Base-by-base conservation (phyloP, 30 jellyfish, hydroid and myxozoan genomes). In the Mastigias papua region DNA sequence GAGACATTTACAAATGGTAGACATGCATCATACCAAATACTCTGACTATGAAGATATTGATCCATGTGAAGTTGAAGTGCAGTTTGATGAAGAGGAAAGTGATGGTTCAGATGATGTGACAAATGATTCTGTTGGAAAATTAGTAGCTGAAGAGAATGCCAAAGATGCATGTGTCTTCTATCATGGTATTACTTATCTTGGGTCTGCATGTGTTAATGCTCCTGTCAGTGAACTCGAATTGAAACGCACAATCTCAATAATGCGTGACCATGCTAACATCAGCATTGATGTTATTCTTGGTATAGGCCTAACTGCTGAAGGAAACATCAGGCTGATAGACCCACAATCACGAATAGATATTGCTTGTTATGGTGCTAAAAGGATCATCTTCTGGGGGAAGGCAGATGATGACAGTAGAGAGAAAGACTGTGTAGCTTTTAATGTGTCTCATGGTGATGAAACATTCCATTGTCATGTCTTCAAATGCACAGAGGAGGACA, bases 161-260 rank as follows among this genome's bases (percentile, higher is more conserved):
- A 80, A 86, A 21, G 98, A 86, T 35, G 98, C 98, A 7, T 92
- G 92, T 67, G 91, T 92, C 0, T 74, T 85, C 16, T 90, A 90
- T 37, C 97, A 84, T 89, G 86, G 86, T 48, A 77, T 94, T 34
- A 88, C 96, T 32, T 94, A 94, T 85, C 93, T 94, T 26, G 99
- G 99, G 17, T 94, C 97, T 49, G 84, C 97, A 21, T 84, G 91
- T 16, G 97, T 94, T 23, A 89, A 84, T 94, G 99, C 97, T 1
- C 97, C 97, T 15, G 93, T 68, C 31, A 94, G 97, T 83, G 97
- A 89, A 58, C 76, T 88, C 8, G 99, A 94, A 72, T 95, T 94
- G 51, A 77, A 80, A 35, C 90, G 95, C 48, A 81, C 97, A 34
- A 89, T 94, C 30, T 63, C 97, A 32, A 80, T 94, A 19, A 77